Conservation (phyloP, 2,888 invertebrate species). For the Ennomos erosarius region DNA sequence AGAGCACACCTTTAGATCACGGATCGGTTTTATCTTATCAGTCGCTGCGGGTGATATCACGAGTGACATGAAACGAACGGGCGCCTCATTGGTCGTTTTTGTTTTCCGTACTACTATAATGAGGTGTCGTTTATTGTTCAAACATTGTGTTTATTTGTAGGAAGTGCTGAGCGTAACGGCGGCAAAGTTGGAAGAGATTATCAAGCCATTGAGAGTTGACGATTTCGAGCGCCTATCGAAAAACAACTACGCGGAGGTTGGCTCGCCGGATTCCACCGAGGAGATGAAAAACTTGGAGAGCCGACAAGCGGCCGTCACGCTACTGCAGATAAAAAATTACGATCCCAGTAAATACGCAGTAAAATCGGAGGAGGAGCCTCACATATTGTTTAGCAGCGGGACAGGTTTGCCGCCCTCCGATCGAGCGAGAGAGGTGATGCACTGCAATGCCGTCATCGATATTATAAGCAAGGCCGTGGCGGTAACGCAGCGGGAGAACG, state of each 20-base stretch:
- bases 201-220: constrained; percentile 75
- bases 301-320: constrained; percentile 80
- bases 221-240: constrained; percentile 67
- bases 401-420: constrained; percentile 84
- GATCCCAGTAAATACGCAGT: constrained; percentile 78
- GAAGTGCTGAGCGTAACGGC: constrained; percentile 86
- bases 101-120: constrained; percentile 64
- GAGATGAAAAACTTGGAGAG: constrained; percentile 83
- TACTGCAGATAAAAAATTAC: constrained; percentile 82
- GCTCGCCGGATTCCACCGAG: constrained; percentile 81
- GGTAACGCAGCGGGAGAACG: constrained; percentile 80
- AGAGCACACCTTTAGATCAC: constrained; percentile 66
- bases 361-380: constrained; percentile 78
- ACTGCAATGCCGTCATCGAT: constrained; percentile 82
- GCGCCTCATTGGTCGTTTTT: constrained; percentile 73
- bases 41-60: constrained; percentile 69
- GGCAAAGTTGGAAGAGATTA: constrained; percentile 84
- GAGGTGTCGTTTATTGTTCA: constrained; percentile 57
- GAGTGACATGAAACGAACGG: constrained; percentile 64
- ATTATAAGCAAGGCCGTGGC: constrained; percentile 82
- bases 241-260: constrained; percentile 74
- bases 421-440: constrained; percentile 81
- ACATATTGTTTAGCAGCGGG: constrained; percentile 85
- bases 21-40: constrained; percentile 77
- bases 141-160: constrained; percentile 76